phyloP scores from a whole-genome alignment of 2,113 vertebrate genomes.

The Cheilinus undulatus region DNA sequence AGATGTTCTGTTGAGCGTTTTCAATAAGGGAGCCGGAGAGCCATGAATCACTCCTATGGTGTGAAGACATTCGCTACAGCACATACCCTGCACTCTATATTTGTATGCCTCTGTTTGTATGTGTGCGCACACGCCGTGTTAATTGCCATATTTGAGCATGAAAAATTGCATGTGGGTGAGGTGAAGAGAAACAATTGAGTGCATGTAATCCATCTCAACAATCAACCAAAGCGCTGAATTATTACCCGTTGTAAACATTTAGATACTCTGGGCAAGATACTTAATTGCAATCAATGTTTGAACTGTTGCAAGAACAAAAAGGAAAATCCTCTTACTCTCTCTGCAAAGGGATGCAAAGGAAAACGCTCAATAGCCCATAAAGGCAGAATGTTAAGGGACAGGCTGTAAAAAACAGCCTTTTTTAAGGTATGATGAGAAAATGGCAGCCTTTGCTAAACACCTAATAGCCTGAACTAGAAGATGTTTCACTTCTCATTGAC shows the following conservation, averaged over 20 bases:
- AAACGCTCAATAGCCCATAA: slow-evolving; percentile 73
- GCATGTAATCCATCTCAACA: slow-evolving; percentile 78
- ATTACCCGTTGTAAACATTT: slow-evolving; percentile 80
- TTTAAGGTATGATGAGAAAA: slow-evolving; percentile 66
- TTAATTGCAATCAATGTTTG: slow-evolving; percentile 82
- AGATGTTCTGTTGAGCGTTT: slow-evolving; percentile 84
- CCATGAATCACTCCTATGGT: slow-evolving; percentile 78
- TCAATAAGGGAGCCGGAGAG: slow-evolving; percentile 80
- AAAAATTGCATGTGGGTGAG: slow-evolving; percentile 75
- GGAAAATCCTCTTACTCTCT: slow-evolving; percentile 59
- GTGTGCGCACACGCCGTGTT: slow-evolving; percentile 44
- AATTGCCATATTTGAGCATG: slow-evolving; percentile 75
- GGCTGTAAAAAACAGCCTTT: slow-evolving; percentile 46
- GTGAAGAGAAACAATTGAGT: slow-evolving; percentile 71
- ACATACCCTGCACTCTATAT: slow-evolving; percentile 67
- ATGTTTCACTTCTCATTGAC: slow-evolving; percentile 72
- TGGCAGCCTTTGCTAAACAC: slow-evolving; percentile 65
- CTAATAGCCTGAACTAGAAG: slow-evolving; percentile 65
- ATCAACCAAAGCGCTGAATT: slow-evolving; percentile 76
- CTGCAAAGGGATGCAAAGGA: slow-evolving; percentile 54
- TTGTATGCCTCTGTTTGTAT: slow-evolving; percentile 49
- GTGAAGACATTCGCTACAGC: slow-evolving; percentile 68
- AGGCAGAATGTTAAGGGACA: slow-evolving; percentile 52
- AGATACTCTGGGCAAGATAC: slow-evolving; percentile 78
- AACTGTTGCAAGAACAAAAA: slow-evolving; percentile 65